Percentiles rank a stretch among this genome's conserved stretches.
Conservation (phyloP, 2,888 invertebrate genomes). For the Syritta pipiens region DNA sequence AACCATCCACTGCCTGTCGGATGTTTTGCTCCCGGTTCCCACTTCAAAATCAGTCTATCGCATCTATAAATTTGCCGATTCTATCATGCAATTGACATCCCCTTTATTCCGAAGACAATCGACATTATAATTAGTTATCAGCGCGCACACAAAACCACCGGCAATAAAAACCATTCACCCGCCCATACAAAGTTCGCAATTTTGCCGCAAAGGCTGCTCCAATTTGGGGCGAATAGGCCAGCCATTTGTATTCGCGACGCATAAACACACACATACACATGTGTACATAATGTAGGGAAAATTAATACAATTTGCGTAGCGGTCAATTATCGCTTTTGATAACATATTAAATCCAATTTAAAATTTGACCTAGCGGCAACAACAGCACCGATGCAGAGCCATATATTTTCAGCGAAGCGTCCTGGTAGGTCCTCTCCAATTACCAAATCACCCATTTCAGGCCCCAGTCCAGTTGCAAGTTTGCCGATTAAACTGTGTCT, state of each 20-base stretch:
- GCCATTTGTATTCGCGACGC: background rate
- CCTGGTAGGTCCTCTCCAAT: constrained; percentile 42
- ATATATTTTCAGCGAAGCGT: constrained; percentile 31
- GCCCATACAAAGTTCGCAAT: constrained; percentile 17
- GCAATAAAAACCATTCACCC: constrained; percentile 15
- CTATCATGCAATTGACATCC: constrained; percentile 59
- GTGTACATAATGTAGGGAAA: too few species aligned
- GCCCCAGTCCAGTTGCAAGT: background rate
- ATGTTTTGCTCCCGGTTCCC: background rate
- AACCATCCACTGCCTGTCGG: background rate
- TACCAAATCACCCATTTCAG: constrained; percentile 53
- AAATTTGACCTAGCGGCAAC: constrained; percentile 62
- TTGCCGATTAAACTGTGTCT: constrained; percentile 27
- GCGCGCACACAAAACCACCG: constrained; percentile 39
- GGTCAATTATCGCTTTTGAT: constrained; percentile 70
- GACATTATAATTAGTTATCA: constrained; percentile 69
- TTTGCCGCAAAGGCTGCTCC: constrained; percentile 18
- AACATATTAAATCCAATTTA: constrained; percentile 69
- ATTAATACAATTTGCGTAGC: constrained; percentile 69
- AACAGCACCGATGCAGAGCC: constrained; percentile 15
- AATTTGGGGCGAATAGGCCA: too few species aligned
- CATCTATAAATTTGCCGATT: constrained; percentile 34
- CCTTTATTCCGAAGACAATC: constrained; percentile 64
- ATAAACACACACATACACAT: background rate
- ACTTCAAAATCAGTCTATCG: background rate